Evolutionary conservation across 2,113 vertebrate genomes (phyloP).

Genomic region (Stigmatopora argus): DNA sequence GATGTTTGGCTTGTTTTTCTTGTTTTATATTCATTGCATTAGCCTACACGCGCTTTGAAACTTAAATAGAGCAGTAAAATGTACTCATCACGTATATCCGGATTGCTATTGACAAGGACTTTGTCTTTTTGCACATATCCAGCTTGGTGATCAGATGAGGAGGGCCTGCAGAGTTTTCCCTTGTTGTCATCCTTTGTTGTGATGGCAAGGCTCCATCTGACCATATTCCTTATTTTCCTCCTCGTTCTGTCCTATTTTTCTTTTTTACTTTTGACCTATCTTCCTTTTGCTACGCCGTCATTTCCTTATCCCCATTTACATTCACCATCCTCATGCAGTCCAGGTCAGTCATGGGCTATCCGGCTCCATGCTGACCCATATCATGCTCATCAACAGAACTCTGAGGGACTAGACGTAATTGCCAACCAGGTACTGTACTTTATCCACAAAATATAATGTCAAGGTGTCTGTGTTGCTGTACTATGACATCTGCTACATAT

Average conservation of each 20-base stretch:
- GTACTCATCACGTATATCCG: neutral
- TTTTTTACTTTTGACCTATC: slow-evolving; percentile 48
- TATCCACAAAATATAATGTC: neutral
- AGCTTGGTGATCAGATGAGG: slow-evolving; percentile 65
- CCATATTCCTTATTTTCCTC: slow-evolving; percentile 41
- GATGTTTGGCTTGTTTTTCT: neutral
- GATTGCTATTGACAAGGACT: slow-evolving; percentile 15
- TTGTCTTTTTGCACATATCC: slow-evolving; percentile 21
- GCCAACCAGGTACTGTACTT: slow-evolving; percentile 70
- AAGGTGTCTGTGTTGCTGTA: neutral
- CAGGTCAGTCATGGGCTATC: slow-evolving; percentile 80
- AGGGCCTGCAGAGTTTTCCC: slow-evolving; percentile 32
- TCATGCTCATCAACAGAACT: slow-evolving; percentile 34
- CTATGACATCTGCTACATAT: neutral
- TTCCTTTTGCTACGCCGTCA: slow-evolving; percentile 25
- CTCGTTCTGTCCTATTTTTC: slow-evolving; percentile 32
- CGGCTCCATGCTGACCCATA: slow-evolving; percentile 56
- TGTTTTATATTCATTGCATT: neutral
- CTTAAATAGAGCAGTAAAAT: slow-evolving; percentile 27
- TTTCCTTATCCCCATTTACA: slow-evolving; percentile 15
- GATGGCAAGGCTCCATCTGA: slow-evolving; percentile 57
- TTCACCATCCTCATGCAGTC: slow-evolving; percentile 46
- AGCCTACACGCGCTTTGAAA: neutral
- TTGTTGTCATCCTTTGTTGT: slow-evolving; percentile 32
- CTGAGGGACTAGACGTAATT: slow-evolving; percentile 68